A percentile compares a stretch with the other conserved stretches of the same genome.
These are phyloP conservation scores for Kryptolebias marmoratus DNA, from an alignment of 2,113 vertebrate species.

Conservation along the genomic window DNA sequence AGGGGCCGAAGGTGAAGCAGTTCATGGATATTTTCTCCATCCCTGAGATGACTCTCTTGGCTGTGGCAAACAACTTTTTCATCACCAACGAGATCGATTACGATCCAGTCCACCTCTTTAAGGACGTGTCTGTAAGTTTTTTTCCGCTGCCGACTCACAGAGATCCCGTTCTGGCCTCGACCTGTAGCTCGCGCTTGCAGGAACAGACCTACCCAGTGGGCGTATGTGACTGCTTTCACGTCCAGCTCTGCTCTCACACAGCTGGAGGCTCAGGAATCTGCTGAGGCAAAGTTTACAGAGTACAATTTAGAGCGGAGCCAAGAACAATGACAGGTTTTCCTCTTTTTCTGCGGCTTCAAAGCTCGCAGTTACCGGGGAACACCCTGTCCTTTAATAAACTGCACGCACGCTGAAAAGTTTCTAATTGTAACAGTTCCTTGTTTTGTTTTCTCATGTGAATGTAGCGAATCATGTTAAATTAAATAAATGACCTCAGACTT, in stretches of 20 bases:
- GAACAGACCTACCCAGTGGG: neutral
- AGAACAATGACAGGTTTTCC: slow-evolving; percentile 25
- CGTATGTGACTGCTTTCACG: slow-evolving; percentile 3
- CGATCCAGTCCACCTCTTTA: slow-evolving; percentile 87
- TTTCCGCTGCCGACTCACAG: neutral
- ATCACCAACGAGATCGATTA: slow-evolving; percentile 85
- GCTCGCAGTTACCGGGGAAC: slow-evolving; percentile 22
- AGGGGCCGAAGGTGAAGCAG: slow-evolving; percentile 87
- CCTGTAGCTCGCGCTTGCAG: slow-evolving; percentile 1
- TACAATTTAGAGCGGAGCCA: slow-evolving; percentile 5
- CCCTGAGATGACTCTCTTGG: slow-evolving; percentile 87
- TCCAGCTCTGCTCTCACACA: slow-evolving; percentile 1
- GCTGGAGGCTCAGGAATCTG: slow-evolving; percentile 41
- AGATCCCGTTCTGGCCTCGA: neutral
- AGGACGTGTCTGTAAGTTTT: slow-evolving; percentile 84
- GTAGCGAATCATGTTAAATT: neutral
- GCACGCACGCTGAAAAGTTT: neutral
- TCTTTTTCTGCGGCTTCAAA: neutral
- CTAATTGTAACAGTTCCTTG: neutral
- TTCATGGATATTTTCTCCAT: slow-evolving; percentile 90
- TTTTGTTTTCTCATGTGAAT: neutral
- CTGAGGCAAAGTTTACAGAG: slow-evolving; percentile 8
- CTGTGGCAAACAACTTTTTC: slow-evolving; percentile 86
- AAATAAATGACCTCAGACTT: neutral
- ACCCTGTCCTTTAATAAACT: neutral